Evolutionary conservation across 1,140 invertebrate genomes (phyloP).

Genomic region (Cydia pomonella): DNA sequence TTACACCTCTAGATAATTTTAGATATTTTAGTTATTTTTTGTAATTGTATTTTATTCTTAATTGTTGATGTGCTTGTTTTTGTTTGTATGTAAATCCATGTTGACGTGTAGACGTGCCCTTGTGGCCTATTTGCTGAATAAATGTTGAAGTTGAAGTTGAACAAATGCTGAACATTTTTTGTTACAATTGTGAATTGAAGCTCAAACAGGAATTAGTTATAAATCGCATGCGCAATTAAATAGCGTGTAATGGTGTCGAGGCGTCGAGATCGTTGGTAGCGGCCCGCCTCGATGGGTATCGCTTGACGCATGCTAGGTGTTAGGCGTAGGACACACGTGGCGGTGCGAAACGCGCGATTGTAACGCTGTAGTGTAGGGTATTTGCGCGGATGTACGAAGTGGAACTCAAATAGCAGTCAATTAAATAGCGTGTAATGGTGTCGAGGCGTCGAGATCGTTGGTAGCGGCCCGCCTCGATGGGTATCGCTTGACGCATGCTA

Average conservation of each 20-base stretch:
- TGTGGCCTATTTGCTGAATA: too few species aligned
- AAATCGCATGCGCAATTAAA: conserved; percentile 59
- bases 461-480: conserved; percentile 63
- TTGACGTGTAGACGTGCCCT: too few species aligned
- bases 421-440: conserved; percentile 59
- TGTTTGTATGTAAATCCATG: too few species aligned
- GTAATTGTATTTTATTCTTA: too few species aligned
- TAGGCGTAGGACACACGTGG: not conserved
- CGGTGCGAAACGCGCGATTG: not conserved
- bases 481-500: conserved; percentile 64
- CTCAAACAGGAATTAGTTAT: conserved; percentile 42
- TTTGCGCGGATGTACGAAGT: too few species aligned
- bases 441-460: conserved; percentile 50
- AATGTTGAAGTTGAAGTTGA: too few species aligned
- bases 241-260: conserved; percentile 55
- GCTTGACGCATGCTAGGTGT: conserved; percentile 55
- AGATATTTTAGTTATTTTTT: too few species aligned
- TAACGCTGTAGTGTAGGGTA: too few species aligned
- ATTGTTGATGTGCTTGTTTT: too few species aligned
- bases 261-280: conserved; percentile 52
- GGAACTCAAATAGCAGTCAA: conserved; percentile 41
- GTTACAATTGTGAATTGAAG: conserved; percentile 5
- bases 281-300: conserved; percentile 66
- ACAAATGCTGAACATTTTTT: not conserved
- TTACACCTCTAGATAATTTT: too few species aligned